A percentile compares a stretch with the other conserved stretches of the same genome.
These are phyloP conservation scores for Rhinatrema bivittatum DNA, from an alignment of 2,797 vertebrate species.

Conservation along the genomic window DNA sequence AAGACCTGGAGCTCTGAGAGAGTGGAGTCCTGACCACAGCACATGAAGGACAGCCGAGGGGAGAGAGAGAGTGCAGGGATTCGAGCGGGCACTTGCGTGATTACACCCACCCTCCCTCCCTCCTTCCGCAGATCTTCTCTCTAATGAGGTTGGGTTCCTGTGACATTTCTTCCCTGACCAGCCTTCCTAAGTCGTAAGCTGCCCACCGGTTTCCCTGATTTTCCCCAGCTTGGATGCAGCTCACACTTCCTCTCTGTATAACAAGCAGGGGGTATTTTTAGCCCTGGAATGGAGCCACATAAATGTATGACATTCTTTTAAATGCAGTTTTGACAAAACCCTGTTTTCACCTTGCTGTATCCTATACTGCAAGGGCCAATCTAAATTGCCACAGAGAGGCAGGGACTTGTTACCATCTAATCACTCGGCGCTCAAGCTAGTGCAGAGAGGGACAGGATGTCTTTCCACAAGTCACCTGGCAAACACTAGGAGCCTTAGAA, in stretches of 20 bases:
- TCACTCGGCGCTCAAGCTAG: no score
- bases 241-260: background rate
- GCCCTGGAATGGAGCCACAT: conserved; percentile 26
- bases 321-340: background rate
- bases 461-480: no score
- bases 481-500: no score
- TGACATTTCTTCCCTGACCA: no score
- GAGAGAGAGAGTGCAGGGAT: background rate
- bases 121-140: no score
- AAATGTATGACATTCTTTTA: background rate
- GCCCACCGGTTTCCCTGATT: no score
- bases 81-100: background rate
- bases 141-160: no score
- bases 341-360: conserved; percentile 13
- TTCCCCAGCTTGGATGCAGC: background rate
- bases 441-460: no score
- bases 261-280: conserved; percentile 33
- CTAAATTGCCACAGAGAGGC: background rate
- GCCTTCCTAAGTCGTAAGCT: no score
- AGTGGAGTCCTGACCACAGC: background rate
- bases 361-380: background rate
- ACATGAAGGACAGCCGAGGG: no score
- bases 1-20: no score
- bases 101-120: no score
- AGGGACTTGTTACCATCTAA: background rate